These are phyloP conservation scores for Pluvianellus socialis DNA, from an alignment of 2,113 vertebrate genomes.

Conservation along the genomic window DNA sequence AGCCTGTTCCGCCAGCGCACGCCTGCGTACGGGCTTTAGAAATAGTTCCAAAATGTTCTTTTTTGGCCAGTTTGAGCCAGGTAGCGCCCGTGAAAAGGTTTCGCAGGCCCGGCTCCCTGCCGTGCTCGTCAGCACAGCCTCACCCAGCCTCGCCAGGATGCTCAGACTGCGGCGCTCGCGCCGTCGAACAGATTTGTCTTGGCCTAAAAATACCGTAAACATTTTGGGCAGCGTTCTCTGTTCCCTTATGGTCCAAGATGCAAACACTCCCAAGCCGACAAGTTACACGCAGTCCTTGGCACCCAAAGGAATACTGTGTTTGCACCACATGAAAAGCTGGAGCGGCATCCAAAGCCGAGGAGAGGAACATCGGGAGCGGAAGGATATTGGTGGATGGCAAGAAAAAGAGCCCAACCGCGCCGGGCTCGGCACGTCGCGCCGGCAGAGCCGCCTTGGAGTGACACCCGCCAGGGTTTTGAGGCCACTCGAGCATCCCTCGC, in stretches of 20 bases:
- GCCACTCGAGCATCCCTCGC: background rate
- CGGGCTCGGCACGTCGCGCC: background rate
- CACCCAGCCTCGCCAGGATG: background rate
- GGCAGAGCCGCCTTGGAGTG: background rate
- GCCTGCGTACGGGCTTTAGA: background rate
- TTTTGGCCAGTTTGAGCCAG: background rate
- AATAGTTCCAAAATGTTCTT: background rate
- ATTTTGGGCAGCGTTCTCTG: slow-evolving; percentile 35
- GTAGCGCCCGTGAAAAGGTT: background rate
- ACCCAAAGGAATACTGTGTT: slow-evolving; percentile 14
- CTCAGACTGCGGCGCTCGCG: background rate
- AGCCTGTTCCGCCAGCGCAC: rapidly evolving
- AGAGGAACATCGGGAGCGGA: slow-evolving; percentile 5
- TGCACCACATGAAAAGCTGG: slow-evolving; percentile 45
- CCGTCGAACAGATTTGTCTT: slow-evolving; percentile 13
- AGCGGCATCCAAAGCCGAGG: background rate
- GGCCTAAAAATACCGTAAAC: slow-evolving; percentile 54
- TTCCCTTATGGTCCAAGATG: slow-evolving; percentile 52
- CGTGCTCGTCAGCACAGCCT: rapidly evolving
- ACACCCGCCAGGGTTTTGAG: background rate
- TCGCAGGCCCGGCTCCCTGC: background rate
- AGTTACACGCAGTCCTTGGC: slow-evolving; percentile 53
- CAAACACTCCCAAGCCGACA: slow-evolving; percentile 38
- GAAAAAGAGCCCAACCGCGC: background rate
- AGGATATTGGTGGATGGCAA: background rate